phyloP scores from a whole-genome alignment of 2,113 vertebrate species.

The Aegotheles bennettii region DNA sequence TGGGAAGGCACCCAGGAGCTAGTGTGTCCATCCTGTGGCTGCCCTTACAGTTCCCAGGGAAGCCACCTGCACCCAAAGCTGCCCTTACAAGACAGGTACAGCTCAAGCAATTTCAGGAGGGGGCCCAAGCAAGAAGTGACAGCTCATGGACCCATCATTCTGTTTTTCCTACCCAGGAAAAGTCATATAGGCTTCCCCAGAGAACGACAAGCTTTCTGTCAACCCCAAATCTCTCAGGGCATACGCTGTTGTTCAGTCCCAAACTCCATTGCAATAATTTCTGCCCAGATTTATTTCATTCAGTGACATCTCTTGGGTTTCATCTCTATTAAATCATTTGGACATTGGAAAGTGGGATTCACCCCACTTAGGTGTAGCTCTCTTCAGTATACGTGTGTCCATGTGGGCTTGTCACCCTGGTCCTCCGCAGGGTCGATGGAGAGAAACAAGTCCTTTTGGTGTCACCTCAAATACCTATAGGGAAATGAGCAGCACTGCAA shows the following conservation, averaged over 20 bases:
- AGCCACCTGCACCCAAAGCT: background rate
- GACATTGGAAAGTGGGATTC: background rate
- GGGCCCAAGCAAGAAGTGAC: background rate
- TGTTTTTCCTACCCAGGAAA: background rate
- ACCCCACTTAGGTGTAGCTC: background rate
- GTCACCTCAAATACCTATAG: background rate
- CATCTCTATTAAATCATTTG: conserved; percentile 8
- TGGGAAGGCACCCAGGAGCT: background rate
- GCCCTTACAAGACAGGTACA: background rate
- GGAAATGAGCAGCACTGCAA: background rate
- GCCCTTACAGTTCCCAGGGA: background rate
- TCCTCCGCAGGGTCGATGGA: background rate
- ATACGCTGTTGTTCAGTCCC: background rate
- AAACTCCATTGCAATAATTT: background rate
- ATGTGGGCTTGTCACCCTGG: background rate
- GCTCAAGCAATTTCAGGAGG: background rate
- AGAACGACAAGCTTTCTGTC: background rate
- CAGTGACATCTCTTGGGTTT: background rate
- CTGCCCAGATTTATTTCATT: conserved; percentile 32
- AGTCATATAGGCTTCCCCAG: background rate
- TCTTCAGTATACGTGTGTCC: background rate
- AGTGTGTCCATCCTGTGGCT: background rate
- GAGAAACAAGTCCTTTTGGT: background rate
- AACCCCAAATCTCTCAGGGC: background rate
- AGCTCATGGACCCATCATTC: background rate